A percentile compares a stretch with the other conserved stretches of the same genome.
Conservation (phyloP, 2,113 vertebrate genomes). For the Okapia johnstoni region DNA sequence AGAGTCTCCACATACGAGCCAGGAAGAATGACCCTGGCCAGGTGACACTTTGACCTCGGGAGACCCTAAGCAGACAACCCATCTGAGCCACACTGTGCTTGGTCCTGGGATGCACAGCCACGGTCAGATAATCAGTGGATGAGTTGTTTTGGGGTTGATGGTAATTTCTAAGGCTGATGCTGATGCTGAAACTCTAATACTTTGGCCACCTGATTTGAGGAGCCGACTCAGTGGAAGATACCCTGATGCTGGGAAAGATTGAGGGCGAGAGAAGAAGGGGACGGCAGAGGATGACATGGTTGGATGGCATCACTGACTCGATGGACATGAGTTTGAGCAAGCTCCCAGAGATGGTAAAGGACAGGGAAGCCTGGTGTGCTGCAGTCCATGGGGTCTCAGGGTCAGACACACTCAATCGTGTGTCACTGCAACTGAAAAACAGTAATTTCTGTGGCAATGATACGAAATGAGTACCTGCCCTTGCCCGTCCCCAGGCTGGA, state of each 20-base stretch:
- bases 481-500: rapidly evolving
- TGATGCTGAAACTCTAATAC: neutral
- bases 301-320: neutral
- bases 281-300: neutral
- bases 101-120: neutral
- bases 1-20: neutral
- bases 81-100: neutral
- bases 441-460: rapidly evolving
- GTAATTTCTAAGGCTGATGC: neutral
- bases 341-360: neutral
- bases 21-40: neutral
- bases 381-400: neutral
- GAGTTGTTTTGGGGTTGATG: rapidly evolving
- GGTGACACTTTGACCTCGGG: neutral
- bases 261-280: neutral
- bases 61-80: neutral
- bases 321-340: neutral
- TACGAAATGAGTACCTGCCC: rapidly evolving
- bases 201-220: neutral
- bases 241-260: neutral
- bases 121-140: rapidly evolving
- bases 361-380: neutral
- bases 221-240: neutral
- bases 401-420: neutral
- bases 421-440: neutral